Percentiles rank a stretch among this genome's conserved stretches.
Conservation (phyloP, 1,140 invertebrate genomes). For the Drosophila lacertosa region DNA sequence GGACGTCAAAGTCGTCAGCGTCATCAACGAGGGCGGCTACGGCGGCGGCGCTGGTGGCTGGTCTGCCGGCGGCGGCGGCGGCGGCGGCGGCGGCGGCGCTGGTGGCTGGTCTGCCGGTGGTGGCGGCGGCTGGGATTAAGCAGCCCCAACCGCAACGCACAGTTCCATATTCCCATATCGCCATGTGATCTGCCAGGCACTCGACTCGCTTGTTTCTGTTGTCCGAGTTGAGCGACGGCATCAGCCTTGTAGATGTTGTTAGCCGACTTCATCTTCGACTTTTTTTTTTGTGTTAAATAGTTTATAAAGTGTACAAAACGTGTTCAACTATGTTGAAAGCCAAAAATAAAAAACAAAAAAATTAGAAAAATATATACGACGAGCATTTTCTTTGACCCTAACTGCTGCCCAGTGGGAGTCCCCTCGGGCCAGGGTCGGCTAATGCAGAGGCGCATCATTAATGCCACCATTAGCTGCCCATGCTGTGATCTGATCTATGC, state of each 20-base stretch:
- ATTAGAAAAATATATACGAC: neutral
- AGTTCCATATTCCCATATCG: neutral
- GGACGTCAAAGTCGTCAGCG: no score
- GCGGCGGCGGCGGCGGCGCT: slow-evolving; percentile 32
- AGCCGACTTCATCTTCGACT: slow-evolving; percentile 39
- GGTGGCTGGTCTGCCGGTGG: slow-evolving; percentile 41
- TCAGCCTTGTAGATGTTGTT: slow-evolving; percentile 62
- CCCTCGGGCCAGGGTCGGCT: slow-evolving; percentile 2
- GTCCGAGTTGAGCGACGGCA: slow-evolving; percentile 56
- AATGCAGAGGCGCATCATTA: no score
- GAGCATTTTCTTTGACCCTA: slow-evolving; percentile 16
- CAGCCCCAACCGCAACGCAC: neutral
- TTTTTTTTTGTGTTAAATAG: slow-evolving; percentile 44
- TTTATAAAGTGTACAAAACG: slow-evolving; percentile 37
- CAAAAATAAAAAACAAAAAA: slow-evolving; percentile 13
- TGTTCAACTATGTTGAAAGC: slow-evolving; percentile 37
- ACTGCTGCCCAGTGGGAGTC: slow-evolving; percentile 1
- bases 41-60: slow-evolving; percentile 29
- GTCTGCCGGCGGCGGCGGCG: slow-evolving; percentile 36
- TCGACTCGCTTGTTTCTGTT: slow-evolving; percentile 63
- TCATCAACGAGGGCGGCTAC: slow-evolving; percentile 21
- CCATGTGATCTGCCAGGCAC: slow-evolving; percentile 40
- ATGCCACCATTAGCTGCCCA: slow-evolving; percentile 2
- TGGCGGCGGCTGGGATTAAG: slow-evolving; percentile 48
- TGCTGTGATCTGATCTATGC: neutral